A percentile compares a stretch with the other conserved stretches of the same genome.
phyloP scores from a whole-genome alignment of 2,113 vertebrate genomes.

The Notarius quadriscutis region DNA sequence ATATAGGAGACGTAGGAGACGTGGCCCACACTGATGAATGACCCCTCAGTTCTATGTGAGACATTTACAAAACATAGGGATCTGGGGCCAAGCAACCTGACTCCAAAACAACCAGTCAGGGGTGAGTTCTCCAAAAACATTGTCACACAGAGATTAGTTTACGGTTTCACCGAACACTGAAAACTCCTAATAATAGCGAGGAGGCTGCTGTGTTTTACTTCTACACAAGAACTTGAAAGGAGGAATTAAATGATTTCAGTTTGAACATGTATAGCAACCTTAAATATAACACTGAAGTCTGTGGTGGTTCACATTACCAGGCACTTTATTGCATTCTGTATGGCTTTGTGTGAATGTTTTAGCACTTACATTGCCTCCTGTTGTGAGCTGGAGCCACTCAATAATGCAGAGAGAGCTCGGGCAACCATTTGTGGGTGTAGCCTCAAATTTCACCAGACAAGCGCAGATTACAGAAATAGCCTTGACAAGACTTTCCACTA shows the following conservation, averaged over 20 bases:
- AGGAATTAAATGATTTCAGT: neutral
- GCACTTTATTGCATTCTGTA: conserved; percentile 64
- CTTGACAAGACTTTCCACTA: conserved; percentile 8
- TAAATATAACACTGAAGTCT: conserved; percentile 10
- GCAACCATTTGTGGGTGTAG: conserved; percentile 50
- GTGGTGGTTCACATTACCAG: conserved; percentile 46
- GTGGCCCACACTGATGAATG: conserved; percentile 25
- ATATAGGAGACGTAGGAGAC: conserved; percentile 64
- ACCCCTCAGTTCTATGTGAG: conserved; percentile 18
- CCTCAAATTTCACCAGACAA: conserved; percentile 57
- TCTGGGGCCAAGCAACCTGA: conserved; percentile 22
- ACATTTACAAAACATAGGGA: conserved; percentile 39
- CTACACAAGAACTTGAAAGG: neutral
- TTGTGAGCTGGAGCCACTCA: conserved; percentile 55
- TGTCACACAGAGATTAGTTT: conserved; percentile 26
- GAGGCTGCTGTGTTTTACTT: neutral
- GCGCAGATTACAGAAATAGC: conserved; percentile 16
- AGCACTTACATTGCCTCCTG: conserved; percentile 54
- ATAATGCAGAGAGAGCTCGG: conserved; percentile 63
- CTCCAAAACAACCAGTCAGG: conserved; percentile 28
- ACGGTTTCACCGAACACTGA: neutral
- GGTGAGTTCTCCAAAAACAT: neutral
- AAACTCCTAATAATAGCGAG: neutral
- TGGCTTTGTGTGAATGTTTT: conserved; percentile 65
- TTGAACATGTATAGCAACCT: neutral